Evolutionary conservation across 1,140 invertebrate species (phyloP).

Genomic region (Leucophenga varia): DNA sequence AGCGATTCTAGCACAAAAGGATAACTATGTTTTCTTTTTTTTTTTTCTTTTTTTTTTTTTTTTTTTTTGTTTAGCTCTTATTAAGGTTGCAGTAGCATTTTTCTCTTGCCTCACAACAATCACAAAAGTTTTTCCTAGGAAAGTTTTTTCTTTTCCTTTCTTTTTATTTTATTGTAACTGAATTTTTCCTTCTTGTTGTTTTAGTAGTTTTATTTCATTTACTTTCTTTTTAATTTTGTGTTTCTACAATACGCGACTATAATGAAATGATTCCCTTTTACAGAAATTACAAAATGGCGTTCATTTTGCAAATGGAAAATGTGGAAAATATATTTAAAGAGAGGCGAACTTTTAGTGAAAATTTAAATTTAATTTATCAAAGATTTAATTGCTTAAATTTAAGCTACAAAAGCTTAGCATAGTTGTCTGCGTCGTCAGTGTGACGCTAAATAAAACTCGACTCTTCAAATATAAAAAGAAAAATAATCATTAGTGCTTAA

Average conservation of each 20-base stretch:
- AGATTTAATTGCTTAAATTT: too few relatives aligned
- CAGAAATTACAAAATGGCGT: constrained; percentile 49
- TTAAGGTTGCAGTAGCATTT: constrained; percentile 8
- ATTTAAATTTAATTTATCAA: too few relatives aligned
- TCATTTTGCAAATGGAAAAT: too few relatives aligned
- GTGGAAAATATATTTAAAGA: too few relatives aligned
- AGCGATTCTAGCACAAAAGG: constrained; percentile 3
- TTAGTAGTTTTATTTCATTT: too few relatives aligned
- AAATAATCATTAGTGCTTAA: too few relatives aligned
- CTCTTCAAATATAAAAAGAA: too few relatives aligned
- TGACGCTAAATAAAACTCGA: too few relatives aligned
- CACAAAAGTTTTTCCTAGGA: not conserved
- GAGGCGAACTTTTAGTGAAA: too few relatives aligned
- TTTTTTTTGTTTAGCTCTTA: constrained; percentile 34
- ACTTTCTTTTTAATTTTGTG: constrained; percentile 25
- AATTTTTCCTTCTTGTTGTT: too few relatives aligned
- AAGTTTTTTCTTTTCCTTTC: constrained; percentile 20
- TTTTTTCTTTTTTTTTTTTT: constrained; percentile 41
- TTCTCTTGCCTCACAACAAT: not conserved
- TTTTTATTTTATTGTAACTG: constrained; percentile 1
- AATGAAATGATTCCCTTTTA: constrained; percentile 56
- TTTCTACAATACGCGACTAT: constrained; percentile 22
- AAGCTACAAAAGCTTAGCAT: too few relatives aligned
- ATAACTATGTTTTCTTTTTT: not conserved
- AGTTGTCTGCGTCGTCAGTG: too few relatives aligned